These are phyloP conservation scores for Drosophila formosana DNA, from an alignment of 2,888 invertebrate genomes.

Conservation along the genomic window DNA sequence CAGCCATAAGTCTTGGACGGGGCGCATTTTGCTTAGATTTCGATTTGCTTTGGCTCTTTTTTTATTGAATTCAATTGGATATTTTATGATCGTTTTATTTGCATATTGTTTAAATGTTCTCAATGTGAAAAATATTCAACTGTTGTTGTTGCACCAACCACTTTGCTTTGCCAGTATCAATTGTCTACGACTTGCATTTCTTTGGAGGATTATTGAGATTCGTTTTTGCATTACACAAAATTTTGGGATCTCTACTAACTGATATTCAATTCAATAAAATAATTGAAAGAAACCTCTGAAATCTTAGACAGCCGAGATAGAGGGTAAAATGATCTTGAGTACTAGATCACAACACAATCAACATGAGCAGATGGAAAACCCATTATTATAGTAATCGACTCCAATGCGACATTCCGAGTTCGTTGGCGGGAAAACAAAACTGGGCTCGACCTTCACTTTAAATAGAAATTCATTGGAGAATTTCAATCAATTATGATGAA, in stretches of 20 bases:
- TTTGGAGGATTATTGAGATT: neutral
- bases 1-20: slow-evolving; percentile 75
- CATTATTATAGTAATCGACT: neutral
- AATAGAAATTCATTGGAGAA: slow-evolving; percentile 22
- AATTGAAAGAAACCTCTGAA: too few relatives aligned
- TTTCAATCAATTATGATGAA: slow-evolving; percentile 25
- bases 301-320: too few relatives aligned
- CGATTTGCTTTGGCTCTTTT: slow-evolving; percentile 20
- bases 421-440: neutral
- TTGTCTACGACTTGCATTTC: neutral
- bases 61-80: slow-evolving; percentile 62
- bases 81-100: slow-evolving; percentile 39
- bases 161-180: neutral
- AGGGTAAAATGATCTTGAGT: too few relatives aligned
- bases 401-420: neutral
- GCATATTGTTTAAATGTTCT: slow-evolving; percentile 32
- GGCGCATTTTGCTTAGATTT: slow-evolving; percentile 69
- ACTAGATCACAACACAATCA: too few relatives aligned
- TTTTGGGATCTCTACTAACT: neutral
- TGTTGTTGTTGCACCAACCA: neutral
- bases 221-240: neutral
- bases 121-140: slow-evolving; percentile 16
- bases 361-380: neutral
- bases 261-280: too few relatives aligned
- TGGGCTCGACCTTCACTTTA: slow-evolving; percentile 13